phyloP scores from a whole-genome alignment of 2,888 invertebrate genomes.

The Ophion ellenae region DNA sequence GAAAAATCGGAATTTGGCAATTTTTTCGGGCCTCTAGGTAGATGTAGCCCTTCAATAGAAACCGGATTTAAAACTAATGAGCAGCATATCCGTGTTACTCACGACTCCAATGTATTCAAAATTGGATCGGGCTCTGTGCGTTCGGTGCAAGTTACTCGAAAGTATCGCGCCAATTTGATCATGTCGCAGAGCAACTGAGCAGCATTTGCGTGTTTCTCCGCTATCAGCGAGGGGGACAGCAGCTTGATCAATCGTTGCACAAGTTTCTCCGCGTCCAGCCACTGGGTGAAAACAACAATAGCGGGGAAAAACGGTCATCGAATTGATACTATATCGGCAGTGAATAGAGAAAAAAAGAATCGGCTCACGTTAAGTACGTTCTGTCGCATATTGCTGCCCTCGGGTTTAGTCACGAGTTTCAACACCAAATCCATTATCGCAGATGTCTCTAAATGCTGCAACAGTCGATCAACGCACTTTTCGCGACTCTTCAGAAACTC shows the following conservation, averaged over 20 bases:
- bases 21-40: too few species aligned
- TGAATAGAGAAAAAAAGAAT: background rate
- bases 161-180: conserved; percentile 88
- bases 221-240: conserved; percentile 88
- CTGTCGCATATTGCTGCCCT: conserved; percentile 89
- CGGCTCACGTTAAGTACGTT: conserved; percentile 88
- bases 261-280: conserved; percentile 95
- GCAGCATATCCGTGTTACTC: conserved; percentile 78
- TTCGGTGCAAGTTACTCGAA: conserved; percentile 85
- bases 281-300: conserved; percentile 85
- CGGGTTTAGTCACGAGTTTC: conserved; percentile 93
- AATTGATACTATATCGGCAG: background rate
- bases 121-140: conserved; percentile 89
- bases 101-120: conserved; percentile 90
- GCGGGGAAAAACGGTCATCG: conserved; percentile 7
- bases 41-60: background rate
- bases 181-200: conserved; percentile 95
- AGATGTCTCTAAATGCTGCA: conserved; percentile 96
- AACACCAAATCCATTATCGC: conserved; percentile 96
- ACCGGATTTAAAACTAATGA: too few species aligned
- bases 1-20: too few species aligned
- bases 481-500: conserved; percentile 95
- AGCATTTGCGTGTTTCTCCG: conserved; percentile 93
- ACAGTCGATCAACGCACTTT: conserved; percentile 93
- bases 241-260: conserved; percentile 91